Percentiles rank a stretch among this genome's conserved stretches.
Conservation (phyloP, 2,113 vertebrate species). For the Copsychus sechellarum region DNA sequence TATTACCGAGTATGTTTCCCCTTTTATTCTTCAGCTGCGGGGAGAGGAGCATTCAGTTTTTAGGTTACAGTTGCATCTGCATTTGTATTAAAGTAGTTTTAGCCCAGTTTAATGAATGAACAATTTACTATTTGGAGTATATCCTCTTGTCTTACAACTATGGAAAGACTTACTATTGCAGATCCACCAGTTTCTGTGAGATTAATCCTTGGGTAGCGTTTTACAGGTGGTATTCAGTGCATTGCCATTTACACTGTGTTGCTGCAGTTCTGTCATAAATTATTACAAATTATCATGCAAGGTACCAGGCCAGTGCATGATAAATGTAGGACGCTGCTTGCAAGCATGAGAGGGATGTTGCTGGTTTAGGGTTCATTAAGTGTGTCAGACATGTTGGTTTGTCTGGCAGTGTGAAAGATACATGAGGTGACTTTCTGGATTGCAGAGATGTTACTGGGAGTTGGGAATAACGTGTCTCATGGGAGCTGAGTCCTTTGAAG, state of each 20-base stretch:
- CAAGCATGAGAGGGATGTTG: neutral
- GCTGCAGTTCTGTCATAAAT: neutral
- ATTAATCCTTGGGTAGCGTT: neutral
- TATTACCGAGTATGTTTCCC: neutral
- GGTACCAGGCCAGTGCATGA: neutral
- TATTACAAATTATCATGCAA: neutral
- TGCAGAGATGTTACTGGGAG: neutral
- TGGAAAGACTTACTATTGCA: neutral
- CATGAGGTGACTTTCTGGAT: neutral
- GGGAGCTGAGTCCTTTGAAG: neutral
- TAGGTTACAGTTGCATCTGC: neutral
- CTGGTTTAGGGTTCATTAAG: neutral
- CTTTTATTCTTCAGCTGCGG: neutral
- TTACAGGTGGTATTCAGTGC: neutral
- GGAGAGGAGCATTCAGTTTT: neutral
- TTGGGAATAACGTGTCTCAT: accelerated
- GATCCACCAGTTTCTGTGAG: neutral
- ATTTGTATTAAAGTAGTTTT: neutral
- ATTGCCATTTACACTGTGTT: neutral
- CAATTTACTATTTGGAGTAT: neutral
- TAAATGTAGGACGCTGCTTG: neutral
- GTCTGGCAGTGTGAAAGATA: neutral
- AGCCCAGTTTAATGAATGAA: neutral
- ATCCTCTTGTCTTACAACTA: neutral
- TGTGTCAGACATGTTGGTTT: neutral